Evolutionary conservation across 2,797 vertebrate species (phyloP), one percentile per base, ranked within the genome.

Genomic region (Pterois miles): DNA sequence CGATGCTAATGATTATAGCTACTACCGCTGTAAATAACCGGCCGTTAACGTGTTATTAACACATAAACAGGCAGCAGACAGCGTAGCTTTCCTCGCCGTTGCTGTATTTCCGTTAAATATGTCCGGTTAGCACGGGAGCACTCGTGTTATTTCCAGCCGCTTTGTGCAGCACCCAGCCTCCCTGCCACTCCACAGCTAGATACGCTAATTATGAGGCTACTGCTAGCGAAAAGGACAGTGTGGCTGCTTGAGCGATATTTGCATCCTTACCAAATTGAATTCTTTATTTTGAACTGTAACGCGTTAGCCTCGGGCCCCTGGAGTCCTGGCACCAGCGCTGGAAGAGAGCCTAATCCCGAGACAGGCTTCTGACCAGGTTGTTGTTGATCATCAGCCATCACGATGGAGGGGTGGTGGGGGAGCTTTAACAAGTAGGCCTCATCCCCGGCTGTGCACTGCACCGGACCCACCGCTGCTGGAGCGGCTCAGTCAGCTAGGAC

Each of bases 251-350:
- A 50, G 76, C 8, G n/a, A 50, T 74, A 29, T 67, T 46, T 62
- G 8, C 83, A 85, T 92, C 96, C 93, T 98, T 95, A 99, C 98
- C 98, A 98, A 95, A 99, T 98, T 86, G 98, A 99, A 95, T 96
- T 97, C 94, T 97, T 97, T 92, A 98, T 98, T 95, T 98, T 98
- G 95, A 97, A 97, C 94, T 98, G 98, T 92, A 98, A 95, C 90
- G 97, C 97, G 92, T 94, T 96, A 46, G 98, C 97, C 92, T 99
- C 98, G 58, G 96, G 94, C 86, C 96, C 97, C 89, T 97, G 97
- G 86, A 98, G 96, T 94, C 96, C 97, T 29, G 97, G 96, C 89
- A 98, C 95, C 82, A 97, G 92, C 79, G 97, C 93, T 83, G 97
- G 97, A 91, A 98, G 94, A 81, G 96, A 95, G 93, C 94, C 95